These are phyloP conservation scores for Aplysina aerophoba DNA, from an alignment of 37 sponge, comb jelly and placozoan genomes.

Conservation along the genomic window DNA sequence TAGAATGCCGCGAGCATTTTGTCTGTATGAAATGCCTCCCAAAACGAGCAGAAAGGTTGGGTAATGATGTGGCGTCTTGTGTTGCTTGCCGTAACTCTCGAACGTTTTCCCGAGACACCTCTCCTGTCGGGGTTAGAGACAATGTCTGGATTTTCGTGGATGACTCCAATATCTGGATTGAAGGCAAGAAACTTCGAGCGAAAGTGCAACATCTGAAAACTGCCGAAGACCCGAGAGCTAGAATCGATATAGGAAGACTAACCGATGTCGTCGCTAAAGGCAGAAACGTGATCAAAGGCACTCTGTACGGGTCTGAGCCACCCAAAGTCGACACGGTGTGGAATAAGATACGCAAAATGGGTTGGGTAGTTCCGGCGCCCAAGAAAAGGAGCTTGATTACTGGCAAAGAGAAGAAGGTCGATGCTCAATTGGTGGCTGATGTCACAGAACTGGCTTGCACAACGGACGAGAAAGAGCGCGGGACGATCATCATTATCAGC, in stretches of 20 bases:
- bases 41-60: too few relatives aligned
- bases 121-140: too few relatives aligned
- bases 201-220: not conserved
- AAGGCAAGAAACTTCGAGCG: not conserved
- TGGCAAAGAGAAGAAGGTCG: conserved; percentile 43
- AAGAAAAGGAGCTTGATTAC: conserved; percentile 18
- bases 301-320: conserved; percentile 54
- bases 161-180: conserved; percentile 41
- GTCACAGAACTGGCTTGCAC: conserved; percentile 32
- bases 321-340: conserved; percentile 37
- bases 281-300: conserved; percentile 9
- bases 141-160: conserved; percentile 30
- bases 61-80: too few relatives aligned
- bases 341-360: conserved; percentile 10
- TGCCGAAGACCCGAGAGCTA: conserved; percentile 6
- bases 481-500: conserved; percentile 38
- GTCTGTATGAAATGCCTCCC: too few relatives aligned
- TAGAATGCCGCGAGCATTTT: too few relatives aligned
- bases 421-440: conserved; percentile 41
- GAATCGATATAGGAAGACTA: conserved; percentile 23
- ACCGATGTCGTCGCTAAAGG: conserved; percentile 17
- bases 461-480: conserved; percentile 10
- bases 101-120: too few relatives aligned
- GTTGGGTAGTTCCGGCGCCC: conserved; percentile 14
- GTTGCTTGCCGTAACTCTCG: too few relatives aligned